phyloP scores from a whole-genome alignment of 2,888 invertebrate genomes.

The Chrysodeixis includens region DNA sequence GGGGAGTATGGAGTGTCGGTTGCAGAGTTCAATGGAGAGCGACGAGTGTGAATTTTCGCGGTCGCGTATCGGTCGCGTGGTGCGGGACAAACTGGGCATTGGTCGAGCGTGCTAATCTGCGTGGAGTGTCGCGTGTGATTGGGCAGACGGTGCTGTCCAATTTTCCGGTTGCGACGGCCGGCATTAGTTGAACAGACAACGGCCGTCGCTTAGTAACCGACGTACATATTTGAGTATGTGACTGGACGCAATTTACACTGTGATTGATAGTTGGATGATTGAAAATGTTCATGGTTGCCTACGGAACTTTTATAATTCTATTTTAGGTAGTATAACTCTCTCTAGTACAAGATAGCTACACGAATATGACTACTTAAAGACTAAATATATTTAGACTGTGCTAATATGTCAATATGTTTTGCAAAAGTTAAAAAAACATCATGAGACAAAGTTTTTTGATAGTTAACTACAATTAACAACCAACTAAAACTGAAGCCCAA shows the following conservation, averaged over 20 bases:
- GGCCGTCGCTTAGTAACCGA: slow-evolving; percentile 73
- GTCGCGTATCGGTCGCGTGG: slow-evolving; percentile 63
- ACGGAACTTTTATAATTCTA: background rate
- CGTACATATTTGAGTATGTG: slow-evolving; percentile 71
- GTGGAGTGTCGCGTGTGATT: slow-evolving; percentile 88
- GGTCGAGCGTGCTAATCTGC: slow-evolving; percentile 87
- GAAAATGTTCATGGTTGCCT: slow-evolving; percentile 44
- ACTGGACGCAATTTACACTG: slow-evolving; percentile 50
- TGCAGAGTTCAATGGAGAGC: slow-evolving; percentile 78
- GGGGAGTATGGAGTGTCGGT: slow-evolving; percentile 60
- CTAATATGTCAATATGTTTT: background rate
- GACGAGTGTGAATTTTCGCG: slow-evolving; percentile 77
- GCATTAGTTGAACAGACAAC: slow-evolving; percentile 84
- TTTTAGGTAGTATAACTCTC: background rate
- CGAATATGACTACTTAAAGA: too few relatives aligned
- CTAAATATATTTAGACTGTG: too few relatives aligned
- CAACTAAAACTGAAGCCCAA: slow-evolving; percentile 15
- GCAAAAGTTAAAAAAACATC: too few relatives aligned
- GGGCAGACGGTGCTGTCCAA: slow-evolving; percentile 86
- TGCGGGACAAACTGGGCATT: slow-evolving; percentile 74
- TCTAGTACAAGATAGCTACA: background rate
- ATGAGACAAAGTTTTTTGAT: too few relatives aligned
- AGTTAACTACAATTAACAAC: background rate
- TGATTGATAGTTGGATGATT: slow-evolving; percentile 57
- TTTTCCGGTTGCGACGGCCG: slow-evolving; percentile 84